Evolutionary conservation across 1,140 invertebrate genomes (phyloP), one percentile per base, ranked within the genome.

Genomic region (Drosophila orena): DNA sequence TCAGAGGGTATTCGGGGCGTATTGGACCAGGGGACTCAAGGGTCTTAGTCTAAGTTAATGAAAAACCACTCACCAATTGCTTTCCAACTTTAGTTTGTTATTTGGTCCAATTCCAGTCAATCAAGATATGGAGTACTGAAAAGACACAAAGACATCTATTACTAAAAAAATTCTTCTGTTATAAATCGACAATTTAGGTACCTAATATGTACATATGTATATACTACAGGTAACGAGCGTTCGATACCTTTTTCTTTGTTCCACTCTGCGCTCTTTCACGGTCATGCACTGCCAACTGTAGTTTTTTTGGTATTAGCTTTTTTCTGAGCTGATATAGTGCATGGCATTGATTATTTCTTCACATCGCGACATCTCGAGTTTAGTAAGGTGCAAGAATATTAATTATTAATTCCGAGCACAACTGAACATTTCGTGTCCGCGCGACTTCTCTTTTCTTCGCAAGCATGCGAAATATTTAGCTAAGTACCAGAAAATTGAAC

Each of bases 401-500:
- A 91, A 91, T 91, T 91, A 91, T 62, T 84, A 88, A 88, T 91
- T 90, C 88, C 70, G 73, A 90, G 80, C 86, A 90, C 88, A 90
- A 83, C 70, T 84, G 72, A 71, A 65, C 77, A 90, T 81, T 86
- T 90, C 73, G 77, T 83, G 88, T 83, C 77, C 70, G 72, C 79
- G 81, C 79, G 60, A 76, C 77, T 35, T 77, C 66, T 46, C 57
- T 27, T 11, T 30, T 14, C 15, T 30, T 65, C 62, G 79, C 70
- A 78, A 77, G 70, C 83, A 90, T 86, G 66, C 68, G 79, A 90
- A 78, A 75, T 86, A 83, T 90, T 86, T 49, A 62, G 65, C 77
- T 77, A 85, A 89, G 90, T 85, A 84, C 84, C 72, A 89, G 83
- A 81, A 73, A 83, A 86, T 64, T 77, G 74, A 76, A 73, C 76